These are phyloP conservation scores for Acridotheres tristis DNA, from an alignment of 2,797 vertebrate genomes.

Conservation along the genomic window DNA sequence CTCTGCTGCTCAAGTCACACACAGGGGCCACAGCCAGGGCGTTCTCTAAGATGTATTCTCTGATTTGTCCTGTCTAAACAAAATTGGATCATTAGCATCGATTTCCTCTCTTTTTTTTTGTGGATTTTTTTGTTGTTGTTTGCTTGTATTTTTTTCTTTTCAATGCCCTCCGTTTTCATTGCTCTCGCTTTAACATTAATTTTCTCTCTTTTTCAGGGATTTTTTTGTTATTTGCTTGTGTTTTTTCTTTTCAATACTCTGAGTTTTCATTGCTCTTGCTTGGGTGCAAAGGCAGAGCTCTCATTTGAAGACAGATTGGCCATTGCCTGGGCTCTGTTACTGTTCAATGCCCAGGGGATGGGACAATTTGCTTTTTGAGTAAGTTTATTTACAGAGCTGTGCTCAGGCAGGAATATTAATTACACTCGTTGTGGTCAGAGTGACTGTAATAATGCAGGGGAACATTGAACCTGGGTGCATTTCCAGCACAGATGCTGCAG, in stretches of 20 bases:
- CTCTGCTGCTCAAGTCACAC: background rate
- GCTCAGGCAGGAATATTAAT: background rate
- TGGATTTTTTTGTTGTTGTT: background rate
- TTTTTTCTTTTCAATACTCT: background rate
- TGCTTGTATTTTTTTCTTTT: background rate
- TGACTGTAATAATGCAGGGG: background rate
- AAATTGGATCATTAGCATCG: background rate
- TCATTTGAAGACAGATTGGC: background rate
- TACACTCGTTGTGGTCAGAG: background rate
- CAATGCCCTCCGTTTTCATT: background rate
- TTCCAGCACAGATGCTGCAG: conserved; percentile 20
- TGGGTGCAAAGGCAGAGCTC: background rate
- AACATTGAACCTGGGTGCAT: background rate
- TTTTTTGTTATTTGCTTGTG: background rate
- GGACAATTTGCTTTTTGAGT: background rate
- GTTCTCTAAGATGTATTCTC: accelerated
- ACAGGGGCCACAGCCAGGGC: background rate
- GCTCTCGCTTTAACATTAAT: background rate
- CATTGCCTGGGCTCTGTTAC: background rate
- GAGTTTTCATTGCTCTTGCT: background rate
- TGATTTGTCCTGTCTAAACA: background rate
- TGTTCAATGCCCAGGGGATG: background rate
- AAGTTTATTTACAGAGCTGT: background rate
- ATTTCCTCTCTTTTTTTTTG: accelerated
- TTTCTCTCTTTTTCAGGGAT: background rate